phyloP scores from a whole-genome alignment of 2,113 vertebrate species.

The Sander vitreus region DNA sequence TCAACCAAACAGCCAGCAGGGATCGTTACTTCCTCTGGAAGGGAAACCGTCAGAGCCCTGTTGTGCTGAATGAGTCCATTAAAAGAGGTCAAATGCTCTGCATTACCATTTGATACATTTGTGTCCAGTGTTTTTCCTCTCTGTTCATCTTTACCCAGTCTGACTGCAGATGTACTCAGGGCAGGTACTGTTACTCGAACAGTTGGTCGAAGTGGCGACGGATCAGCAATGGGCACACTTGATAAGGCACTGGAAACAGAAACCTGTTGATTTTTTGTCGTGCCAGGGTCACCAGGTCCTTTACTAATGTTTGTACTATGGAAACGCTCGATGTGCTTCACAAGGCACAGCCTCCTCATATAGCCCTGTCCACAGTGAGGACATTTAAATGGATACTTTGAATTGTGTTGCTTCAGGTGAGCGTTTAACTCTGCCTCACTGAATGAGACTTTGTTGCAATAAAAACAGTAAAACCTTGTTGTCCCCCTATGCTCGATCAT shows the following conservation, averaged over 20 bases:
- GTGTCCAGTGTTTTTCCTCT: constrained; percentile 59
- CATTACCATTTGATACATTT: constrained; percentile 75
- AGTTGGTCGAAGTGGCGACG: constrained; percentile 30
- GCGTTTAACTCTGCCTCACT: constrained; percentile 91
- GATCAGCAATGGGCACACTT: constrained; percentile 44
- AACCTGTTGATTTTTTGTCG: constrained; percentile 28
- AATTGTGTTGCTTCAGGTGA: constrained; percentile 91
- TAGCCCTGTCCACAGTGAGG: constrained; percentile 93
- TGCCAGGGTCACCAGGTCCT: constrained; percentile 45
- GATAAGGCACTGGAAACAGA: constrained; percentile 64
- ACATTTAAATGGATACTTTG: constrained; percentile 89
- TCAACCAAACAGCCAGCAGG: constrained; percentile 94
- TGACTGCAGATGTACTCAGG: constrained; percentile 26
- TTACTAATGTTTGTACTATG: constrained; percentile 82
- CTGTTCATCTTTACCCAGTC: constrained; percentile 54
- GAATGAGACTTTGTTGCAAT: constrained; percentile 88
- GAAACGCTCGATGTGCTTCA: constrained; percentile 91
- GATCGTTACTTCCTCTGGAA: constrained; percentile 90
- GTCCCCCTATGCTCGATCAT: constrained; percentile 63
- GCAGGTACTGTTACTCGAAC: constrained; percentile 61
- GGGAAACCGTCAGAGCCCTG: constrained; percentile 90
- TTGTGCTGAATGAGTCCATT: constrained; percentile 87
- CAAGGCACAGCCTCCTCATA: constrained; percentile 91
- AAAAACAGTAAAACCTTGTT: constrained; percentile 66
- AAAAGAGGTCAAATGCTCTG: constrained; percentile 86